Conservation (phyloP, 1,140 invertebrate genomes). For the Daktulosphaira vitifoliae region DNA sequence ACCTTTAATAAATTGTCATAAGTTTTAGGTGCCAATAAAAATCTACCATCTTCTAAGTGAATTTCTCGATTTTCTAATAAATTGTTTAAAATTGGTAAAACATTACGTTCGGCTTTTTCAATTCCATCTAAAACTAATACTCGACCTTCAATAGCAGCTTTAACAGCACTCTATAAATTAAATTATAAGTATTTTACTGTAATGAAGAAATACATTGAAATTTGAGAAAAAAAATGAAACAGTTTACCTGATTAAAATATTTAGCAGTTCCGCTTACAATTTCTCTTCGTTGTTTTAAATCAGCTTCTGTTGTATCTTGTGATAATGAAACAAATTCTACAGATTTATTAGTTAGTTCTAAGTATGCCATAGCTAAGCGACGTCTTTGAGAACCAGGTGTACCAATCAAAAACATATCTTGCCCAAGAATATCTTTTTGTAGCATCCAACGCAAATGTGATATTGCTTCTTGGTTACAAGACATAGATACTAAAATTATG, state of each 20-base stretch:
- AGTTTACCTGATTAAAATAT: slow-evolving; percentile 81
- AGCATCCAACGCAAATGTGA: slow-evolving; percentile 86
- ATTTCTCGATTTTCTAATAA: slow-evolving; percentile 97
- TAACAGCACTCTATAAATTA: slow-evolving; percentile 65
- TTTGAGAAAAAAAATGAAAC: background rate
- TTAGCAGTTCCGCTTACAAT: slow-evolving; percentile 75
- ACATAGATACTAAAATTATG: slow-evolving; percentile 46
- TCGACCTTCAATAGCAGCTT: slow-evolving; percentile 78
- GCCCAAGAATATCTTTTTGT: slow-evolving; percentile 82
- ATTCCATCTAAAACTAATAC: slow-evolving; percentile 92
- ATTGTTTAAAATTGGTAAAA: slow-evolving; percentile 95
- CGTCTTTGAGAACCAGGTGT: slow-evolving; percentile 71
- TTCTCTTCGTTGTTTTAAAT: slow-evolving; percentile 91
- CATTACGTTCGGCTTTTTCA: slow-evolving; percentile 95
- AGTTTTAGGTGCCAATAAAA: slow-evolving; percentile 75
- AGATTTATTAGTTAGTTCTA: slow-evolving; percentile 80
- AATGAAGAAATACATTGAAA: background rate
- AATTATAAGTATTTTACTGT: background rate
- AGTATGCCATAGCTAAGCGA: slow-evolving; percentile 73
- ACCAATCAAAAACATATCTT: slow-evolving; percentile 93
- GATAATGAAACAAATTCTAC: slow-evolving; percentile 89
- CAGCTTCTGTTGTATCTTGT: slow-evolving; percentile 91
- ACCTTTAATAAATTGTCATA: slow-evolving; percentile 87
- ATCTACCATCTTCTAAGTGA: slow-evolving; percentile 94
- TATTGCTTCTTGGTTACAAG: slow-evolving; percentile 62